phyloP scores from a whole-genome alignment of 1,140 invertebrate species.

The Drosophila ficusphila region DNA sequence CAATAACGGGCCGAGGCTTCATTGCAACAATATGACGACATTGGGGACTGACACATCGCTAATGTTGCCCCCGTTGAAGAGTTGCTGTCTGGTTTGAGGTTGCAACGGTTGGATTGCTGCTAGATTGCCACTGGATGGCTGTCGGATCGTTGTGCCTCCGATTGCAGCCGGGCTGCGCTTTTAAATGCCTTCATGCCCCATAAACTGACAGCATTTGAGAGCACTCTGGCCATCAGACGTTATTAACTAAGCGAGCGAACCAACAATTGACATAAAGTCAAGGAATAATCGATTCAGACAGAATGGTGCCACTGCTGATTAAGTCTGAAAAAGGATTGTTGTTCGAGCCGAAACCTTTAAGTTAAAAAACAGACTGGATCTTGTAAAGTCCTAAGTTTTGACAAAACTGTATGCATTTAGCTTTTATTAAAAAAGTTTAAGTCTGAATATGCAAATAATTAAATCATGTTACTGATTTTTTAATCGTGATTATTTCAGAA shows the following conservation, averaged over 20 bases:
- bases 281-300: slow-evolving; percentile 5
- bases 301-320: slow-evolving; percentile 14
- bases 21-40: slow-evolving; percentile 70
- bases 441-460: too few relatives aligned
- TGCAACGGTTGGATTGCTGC: slow-evolving; percentile 35
- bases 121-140: slow-evolving; percentile 20
- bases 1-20: slow-evolving; percentile 64
- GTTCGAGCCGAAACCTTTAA: not conserved
- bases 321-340: not conserved
- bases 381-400: too few relatives aligned
- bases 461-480: too few relatives aligned
- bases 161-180: slow-evolving; percentile 65
- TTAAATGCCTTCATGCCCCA: slow-evolving; percentile 76
- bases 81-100: slow-evolving; percentile 36
- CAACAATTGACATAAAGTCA: slow-evolving; percentile 50
- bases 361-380: too few relatives aligned
- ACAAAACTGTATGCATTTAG: too few relatives aligned
- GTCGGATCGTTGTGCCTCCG: slow-evolving; percentile 1
- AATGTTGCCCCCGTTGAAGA: slow-evolving; percentile 42
- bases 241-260: slow-evolving; percentile 43
- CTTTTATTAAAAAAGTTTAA: too few relatives aligned
- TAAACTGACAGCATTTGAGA: slow-evolving; percentile 58
- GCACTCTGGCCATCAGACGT: slow-evolving; percentile 54
- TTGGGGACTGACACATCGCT: slow-evolving; percentile 58
- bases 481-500: too few relatives aligned